A percentile compares a stretch with the other conserved stretches of the same genome.
Conservation (phyloP, 2,797 vertebrate genomes). For the Buceros bicornis region DNA sequence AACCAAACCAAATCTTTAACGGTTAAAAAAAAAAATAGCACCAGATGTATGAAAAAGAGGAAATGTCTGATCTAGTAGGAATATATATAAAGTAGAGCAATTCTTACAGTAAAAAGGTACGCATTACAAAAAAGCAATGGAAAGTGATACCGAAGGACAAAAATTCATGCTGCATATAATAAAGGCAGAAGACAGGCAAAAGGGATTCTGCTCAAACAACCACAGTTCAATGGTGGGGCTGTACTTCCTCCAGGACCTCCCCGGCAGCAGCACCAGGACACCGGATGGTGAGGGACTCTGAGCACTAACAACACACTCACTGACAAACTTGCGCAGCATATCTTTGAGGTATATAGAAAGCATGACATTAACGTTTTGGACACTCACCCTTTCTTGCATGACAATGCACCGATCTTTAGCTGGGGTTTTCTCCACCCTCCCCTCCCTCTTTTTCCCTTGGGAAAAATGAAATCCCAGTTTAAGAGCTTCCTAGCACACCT, state of each 20-base stretch:
- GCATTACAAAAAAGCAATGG: conserved; percentile 73
- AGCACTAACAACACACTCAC: conserved; percentile 13
- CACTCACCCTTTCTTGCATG: conserved; percentile 30
- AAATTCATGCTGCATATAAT: conserved; percentile 56
- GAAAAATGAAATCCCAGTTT: conserved; percentile 49
- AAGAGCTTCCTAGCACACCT: conserved; percentile 52
- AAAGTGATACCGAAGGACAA: conserved; percentile 60
- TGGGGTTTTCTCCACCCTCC: neutral
- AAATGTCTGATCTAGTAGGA: conserved; percentile 77
- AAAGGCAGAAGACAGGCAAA: conserved; percentile 58
- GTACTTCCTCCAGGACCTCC: neutral
- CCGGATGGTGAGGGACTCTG: neutral
- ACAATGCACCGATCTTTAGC: neutral
- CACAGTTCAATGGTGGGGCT: conserved; percentile 26
- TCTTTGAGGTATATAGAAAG: conserved; percentile 81
- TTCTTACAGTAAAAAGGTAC: conserved; percentile 78
- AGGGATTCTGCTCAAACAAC: conserved; percentile 40
- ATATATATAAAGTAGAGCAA: conserved; percentile 76
- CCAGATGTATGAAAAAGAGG: conserved; percentile 82
- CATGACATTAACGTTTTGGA: conserved; percentile 41
- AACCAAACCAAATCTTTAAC: conserved; percentile 62
- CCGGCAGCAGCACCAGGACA: neutral
- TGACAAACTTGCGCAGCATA: conserved; percentile 43
- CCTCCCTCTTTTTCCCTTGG: neutral
- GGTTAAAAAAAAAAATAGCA: conserved; percentile 78